phyloP scores from a whole-genome alignment of 2,888 invertebrate species.

The Machimus rusticus region DNA sequence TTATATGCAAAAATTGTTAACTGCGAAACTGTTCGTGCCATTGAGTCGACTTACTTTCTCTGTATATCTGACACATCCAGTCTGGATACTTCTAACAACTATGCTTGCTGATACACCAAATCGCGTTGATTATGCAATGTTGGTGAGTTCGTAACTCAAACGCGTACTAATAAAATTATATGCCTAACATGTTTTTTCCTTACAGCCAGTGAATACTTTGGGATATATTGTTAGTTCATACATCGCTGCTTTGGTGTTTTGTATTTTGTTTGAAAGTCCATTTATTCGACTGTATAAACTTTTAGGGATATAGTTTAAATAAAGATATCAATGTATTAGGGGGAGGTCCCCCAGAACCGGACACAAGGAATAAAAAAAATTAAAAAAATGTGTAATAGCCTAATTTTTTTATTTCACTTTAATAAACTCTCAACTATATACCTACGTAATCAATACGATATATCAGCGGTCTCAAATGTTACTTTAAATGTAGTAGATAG shows the following conservation, averaged over 20 bases:
- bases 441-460: no score
- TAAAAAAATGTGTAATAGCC: no score
- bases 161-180: not conserved
- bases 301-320: not conserved
- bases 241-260: constrained; percentile 43
- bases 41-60: constrained; percentile 75
- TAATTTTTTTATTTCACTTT: no score
- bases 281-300: constrained; percentile 45
- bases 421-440: no score
- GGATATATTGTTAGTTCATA: constrained; percentile 43
- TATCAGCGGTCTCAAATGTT: no score
- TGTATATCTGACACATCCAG: constrained; percentile 73
- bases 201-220: constrained; percentile 36
- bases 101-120: constrained; percentile 48
- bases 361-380: no score
- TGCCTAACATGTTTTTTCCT: not conserved
- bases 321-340: no score
- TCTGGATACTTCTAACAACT: constrained; percentile 61
- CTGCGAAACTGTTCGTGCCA: constrained; percentile 66
- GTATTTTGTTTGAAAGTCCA: constrained; percentile 48
- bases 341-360: no score
- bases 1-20: constrained; percentile 55
- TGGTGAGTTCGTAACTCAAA: not conserved
- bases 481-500: no score
- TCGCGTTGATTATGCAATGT: constrained; percentile 47